phyloP scores from a whole-genome alignment of 2,888 invertebrate genomes.

The Litoditis marina region DNA sequence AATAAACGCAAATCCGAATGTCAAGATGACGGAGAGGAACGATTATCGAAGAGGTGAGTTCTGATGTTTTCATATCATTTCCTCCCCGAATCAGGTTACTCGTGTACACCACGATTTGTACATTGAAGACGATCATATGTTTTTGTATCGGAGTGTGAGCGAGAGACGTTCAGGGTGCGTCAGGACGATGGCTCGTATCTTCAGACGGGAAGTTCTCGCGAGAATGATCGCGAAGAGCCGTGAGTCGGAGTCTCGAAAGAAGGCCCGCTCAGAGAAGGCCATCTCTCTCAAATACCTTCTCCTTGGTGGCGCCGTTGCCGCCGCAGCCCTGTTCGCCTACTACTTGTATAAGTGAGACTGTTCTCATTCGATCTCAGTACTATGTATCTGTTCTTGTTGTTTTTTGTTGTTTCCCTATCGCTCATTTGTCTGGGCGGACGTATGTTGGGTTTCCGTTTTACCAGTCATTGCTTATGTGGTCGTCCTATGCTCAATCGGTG shows the following conservation, averaged over 20 bases:
- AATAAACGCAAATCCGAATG: conserved; percentile 16
- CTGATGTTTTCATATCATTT: too few species aligned
- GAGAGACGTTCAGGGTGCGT: conserved; percentile 16
- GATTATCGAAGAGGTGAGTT: conserved; percentile 15
- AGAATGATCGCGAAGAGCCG: conserved; percentile 35
- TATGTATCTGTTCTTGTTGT: too few species aligned
- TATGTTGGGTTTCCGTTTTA: too few species aligned
- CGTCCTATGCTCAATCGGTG: too few species aligned
- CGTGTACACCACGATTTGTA: background rate
- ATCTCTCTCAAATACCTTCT: conserved; percentile 8
- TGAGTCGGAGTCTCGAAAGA: conserved; percentile 16
- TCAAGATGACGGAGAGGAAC: conserved; percentile 12
- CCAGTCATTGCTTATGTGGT: too few species aligned
- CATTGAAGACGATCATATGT: too few species aligned
- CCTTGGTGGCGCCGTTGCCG: conserved; percentile 21
- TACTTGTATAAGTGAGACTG: conserved; percentile 10
- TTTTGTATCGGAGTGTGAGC: too few species aligned
- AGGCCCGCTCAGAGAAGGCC: background rate
- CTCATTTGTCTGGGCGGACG: too few species aligned
- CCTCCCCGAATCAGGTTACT: background rate
- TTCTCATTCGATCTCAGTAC: conserved; percentile 1
- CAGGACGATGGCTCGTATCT: conserved; percentile 7
- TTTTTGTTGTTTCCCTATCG: too few species aligned
- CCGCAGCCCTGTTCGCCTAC: conserved; percentile 9
- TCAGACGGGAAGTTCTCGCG: conserved; percentile 37